Percentiles rank a stretch among this genome's conserved stretches.
Conservation (phyloP, 2,888 invertebrate genomes). For the Hydriomena furcata region DNA sequence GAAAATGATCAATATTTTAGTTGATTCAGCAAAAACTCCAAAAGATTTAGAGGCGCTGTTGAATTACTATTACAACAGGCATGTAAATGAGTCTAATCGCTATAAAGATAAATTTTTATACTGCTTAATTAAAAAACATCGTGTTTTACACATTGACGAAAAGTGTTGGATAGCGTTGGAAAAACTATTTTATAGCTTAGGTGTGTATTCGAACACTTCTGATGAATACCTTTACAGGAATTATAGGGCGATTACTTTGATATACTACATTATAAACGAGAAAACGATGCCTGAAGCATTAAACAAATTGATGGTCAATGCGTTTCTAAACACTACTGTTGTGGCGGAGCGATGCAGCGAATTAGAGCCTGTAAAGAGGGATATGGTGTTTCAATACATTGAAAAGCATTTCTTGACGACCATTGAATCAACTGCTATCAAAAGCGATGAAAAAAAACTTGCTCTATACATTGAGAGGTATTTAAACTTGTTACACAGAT, state of each 20-base stretch:
- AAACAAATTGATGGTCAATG: background rate
- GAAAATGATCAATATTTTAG: constrained; percentile 32
- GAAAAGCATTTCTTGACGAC: constrained; percentile 7
- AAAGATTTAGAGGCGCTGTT: constrained; percentile 41
- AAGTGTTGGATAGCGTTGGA: constrained; percentile 21
- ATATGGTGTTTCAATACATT: constrained; percentile 23
- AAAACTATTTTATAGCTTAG: constrained; percentile 23
- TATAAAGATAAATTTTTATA: constrained; percentile 18
- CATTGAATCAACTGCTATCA: constrained; percentile 1
- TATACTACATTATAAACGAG: constrained; percentile 21
- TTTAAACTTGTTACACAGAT: constrained; percentile 13
- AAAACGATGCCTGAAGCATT: constrained; percentile 20
- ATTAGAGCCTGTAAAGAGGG: background rate
- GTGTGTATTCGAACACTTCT: constrained; percentile 5
- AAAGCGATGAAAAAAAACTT: background rate
- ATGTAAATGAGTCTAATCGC: constrained; percentile 20
- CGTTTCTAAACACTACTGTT: too few relatives aligned
- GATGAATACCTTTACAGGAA: background rate
- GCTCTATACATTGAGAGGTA: background rate
- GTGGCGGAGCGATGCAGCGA: background rate
- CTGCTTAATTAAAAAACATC: constrained; percentile 8
- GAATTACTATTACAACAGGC: constrained; percentile 44
- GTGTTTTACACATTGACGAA: constrained; percentile 19
- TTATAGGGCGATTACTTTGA: constrained; percentile 10
- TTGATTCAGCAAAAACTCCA: constrained; percentile 40